phyloP scores from a whole-genome alignment of 2,797 vertebrate genomes.

The Myiothlypis coronata region DNA sequence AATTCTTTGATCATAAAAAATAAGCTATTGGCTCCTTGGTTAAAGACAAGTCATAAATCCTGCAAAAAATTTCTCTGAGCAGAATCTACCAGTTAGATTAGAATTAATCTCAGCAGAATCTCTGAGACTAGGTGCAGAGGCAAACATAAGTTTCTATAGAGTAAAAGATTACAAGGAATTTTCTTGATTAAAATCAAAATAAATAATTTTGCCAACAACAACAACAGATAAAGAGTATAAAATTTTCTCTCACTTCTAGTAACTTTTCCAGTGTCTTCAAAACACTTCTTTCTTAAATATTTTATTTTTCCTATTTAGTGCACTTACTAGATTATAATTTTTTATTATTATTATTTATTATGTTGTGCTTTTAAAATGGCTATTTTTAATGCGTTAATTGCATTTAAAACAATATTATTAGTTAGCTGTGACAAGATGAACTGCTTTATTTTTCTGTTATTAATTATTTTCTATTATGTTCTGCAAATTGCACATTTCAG shows the following conservation, averaged over 20 bases:
- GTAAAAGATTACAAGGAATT: not conserved
- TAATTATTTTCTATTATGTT: not conserved
- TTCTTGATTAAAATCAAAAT: not conserved
- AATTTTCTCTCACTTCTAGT: not conserved
- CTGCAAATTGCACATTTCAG: not conserved
- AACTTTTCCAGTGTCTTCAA: not conserved
- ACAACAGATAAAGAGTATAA: not conserved
- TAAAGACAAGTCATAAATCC: not conserved
- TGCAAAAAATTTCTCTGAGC: not conserved
- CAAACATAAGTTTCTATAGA: not conserved
- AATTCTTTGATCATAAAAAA: not conserved
- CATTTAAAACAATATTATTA: not conserved
- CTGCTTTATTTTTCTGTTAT: not conserved
- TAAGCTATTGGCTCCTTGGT: not conserved
- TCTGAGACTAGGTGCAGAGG: not conserved
- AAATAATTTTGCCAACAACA: not conserved
- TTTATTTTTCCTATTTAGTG: not conserved
- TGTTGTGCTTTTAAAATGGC: not conserved
- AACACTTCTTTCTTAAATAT: not conserved
- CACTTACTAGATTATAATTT: not conserved
- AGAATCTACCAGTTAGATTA: not conserved
- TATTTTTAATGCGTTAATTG: not conserved
- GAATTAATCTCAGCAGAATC: not conserved
- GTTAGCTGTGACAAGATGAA: not conserved
- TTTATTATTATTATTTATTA: not conserved